Base-by-base conservation (phyloP, 1,140 invertebrate genomes). In the Mya arenaria region DNA sequence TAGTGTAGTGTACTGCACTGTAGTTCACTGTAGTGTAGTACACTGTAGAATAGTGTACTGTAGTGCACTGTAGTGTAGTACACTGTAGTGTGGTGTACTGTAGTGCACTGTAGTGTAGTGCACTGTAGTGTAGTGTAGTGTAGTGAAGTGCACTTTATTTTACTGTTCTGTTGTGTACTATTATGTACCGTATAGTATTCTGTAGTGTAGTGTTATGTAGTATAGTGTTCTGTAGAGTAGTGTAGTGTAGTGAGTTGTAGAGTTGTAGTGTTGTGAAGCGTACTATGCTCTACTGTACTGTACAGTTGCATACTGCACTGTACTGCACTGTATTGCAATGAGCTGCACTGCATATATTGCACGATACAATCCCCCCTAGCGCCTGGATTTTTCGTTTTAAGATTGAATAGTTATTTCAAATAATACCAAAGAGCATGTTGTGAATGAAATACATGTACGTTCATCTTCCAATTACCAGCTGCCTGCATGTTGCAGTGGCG, bases 91-190 rank as follows among this genome's bases (percentile, higher is more conserved):
- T 52, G 8, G 44, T 83, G 82, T 36, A 17, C 44, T 81, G 52
- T 83, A 19, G 30, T 83, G 41, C 69, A n/a, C 17, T 83, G 75
- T 62, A 56, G 62, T 65, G 48, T 58, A 23, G 15, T 58, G 32
- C 10, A 82, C 41, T 74, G 69, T 52, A 60, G 55, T 82, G 79
- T 73, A 56, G 68, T 79, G 75, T 69, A 73, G 25, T 74, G 37
- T 23, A 2, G 23, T 71, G 55, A 34, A 72, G 56, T 48, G 52
- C 55, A 55, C 37, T 73, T 25, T 72, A 44, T 32, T 28, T 32
- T 73, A 37, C 39, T 66, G 44, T 77, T 56, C 30, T 63, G 68
- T 82, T 10, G 19, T 44, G 32, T 15, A 25, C 36, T 58, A 65
- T 41, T 55, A 39, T 69, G 36, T 55, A 41, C 19, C 69, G 48